Percentiles rank a stretch among this genome's conserved stretches.
Evolutionary conservation across 2,113 vertebrate genomes (phyloP).

Genomic region (Loxodonta africana): DNA sequence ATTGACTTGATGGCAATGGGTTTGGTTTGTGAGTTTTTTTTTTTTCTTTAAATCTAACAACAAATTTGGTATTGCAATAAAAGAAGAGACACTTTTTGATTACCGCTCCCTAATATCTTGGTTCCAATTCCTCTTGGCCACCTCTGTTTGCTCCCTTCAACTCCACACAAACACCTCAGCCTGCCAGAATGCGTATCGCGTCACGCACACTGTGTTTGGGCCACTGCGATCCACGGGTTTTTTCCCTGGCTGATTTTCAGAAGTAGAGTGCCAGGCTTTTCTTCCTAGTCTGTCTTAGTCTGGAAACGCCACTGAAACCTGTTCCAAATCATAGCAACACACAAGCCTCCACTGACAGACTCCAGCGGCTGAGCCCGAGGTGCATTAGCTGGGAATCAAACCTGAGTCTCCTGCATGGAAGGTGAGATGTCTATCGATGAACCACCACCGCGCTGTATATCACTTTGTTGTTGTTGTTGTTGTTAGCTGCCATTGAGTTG

Average conservation of each 20-base stretch:
- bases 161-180: neutral
- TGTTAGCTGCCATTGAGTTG: no score
- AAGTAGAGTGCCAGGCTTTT: neutral
- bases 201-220: neutral
- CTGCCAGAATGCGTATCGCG: neutral
- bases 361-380: neutral
- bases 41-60: neutral
- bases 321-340: neutral
- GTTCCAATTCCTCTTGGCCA: neutral
- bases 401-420: neutral
- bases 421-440: neutral
- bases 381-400: neutral
- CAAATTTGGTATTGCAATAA: neutral
- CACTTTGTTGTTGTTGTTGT: neutral
- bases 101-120: neutral
- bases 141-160: neutral
- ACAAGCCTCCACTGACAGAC: neutral
- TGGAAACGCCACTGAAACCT: neutral
- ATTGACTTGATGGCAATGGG: neutral
- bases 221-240: neutral
- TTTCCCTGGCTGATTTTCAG: neutral
- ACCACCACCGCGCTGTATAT: neutral
- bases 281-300: neutral
- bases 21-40: neutral
- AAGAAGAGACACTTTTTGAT: neutral